A percentile compares a stretch with the other conserved stretches of the same genome.
Evolutionary conservation across 2,113 vertebrate genomes (phyloP).

Genomic region (Sterna hirundo): DNA sequence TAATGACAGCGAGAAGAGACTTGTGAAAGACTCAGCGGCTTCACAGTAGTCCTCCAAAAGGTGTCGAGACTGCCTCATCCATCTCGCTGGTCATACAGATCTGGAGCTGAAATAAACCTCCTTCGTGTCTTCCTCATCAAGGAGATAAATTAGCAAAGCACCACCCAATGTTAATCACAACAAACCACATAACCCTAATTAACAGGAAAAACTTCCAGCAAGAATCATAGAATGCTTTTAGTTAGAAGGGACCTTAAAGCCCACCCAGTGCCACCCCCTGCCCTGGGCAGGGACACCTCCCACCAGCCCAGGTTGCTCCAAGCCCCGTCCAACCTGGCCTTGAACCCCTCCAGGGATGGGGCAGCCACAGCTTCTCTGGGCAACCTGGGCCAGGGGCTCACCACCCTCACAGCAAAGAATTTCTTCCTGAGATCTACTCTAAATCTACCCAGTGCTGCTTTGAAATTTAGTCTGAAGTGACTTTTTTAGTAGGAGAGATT

Average conservation of each 20-base stretch:
- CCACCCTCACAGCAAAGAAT: not conserved
- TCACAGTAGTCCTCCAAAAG: no score
- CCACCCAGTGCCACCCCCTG: no score
- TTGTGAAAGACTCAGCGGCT: not conserved
- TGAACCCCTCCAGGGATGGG: not conserved
- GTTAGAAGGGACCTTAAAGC: no score
- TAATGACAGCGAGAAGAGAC: not conserved
- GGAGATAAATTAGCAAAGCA: not conserved
- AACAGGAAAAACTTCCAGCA: not conserved
- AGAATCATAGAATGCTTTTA: not conserved
- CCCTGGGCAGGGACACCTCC: not conserved
- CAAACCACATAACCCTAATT: not conserved
- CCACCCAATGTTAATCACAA: not conserved
- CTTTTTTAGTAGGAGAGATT: not conserved
- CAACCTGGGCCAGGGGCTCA: not conserved
- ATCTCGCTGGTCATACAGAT: not conserved
- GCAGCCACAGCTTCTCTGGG: not conserved
- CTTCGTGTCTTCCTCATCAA: not conserved
- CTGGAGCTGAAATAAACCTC: not conserved
- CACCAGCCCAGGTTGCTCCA: not conserved
- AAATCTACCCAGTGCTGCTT: not conserved
- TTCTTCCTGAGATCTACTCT: not conserved
- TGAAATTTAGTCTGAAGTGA: not conserved
- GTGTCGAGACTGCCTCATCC: not conserved
- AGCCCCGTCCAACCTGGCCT: not conserved